Conservation (phyloP, 2,113 vertebrate genomes). For the Hypanus sabinus region DNA sequence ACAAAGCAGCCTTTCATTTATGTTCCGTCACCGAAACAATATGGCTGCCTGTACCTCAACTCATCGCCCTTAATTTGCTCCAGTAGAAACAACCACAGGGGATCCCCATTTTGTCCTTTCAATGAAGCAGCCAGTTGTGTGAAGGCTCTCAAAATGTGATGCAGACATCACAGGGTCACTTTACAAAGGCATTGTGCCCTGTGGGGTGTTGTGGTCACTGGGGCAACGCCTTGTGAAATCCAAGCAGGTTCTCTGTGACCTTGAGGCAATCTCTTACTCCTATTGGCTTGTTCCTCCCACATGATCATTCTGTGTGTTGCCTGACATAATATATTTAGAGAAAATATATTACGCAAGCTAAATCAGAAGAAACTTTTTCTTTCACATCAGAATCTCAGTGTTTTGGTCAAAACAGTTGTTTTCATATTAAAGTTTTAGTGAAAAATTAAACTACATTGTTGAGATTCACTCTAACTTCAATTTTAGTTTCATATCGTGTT, state of each 20-base stretch:
- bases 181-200: background rate
- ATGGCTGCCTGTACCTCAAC: background rate
- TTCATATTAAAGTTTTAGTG: background rate
- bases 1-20: background rate
- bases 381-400: background rate
- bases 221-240: background rate
- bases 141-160: background rate
- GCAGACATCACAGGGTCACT: background rate
- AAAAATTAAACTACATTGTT: background rate
- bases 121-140: background rate
- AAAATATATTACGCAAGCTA: background rate
- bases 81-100: background rate
- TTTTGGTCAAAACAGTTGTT: background rate
- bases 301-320: background rate
- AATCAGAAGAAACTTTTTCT: background rate
- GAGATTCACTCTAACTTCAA: background rate
- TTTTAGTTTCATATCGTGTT: background rate
- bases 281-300: background rate
- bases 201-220: background rate
- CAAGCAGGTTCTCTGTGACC: background rate
- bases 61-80: background rate
- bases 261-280: background rate
- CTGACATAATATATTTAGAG: background rate
- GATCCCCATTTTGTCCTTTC: background rate
- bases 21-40: background rate